Conservation (phyloP, 2,113 vertebrate species). For the Cyanoramphus novaezelandiae region DNA sequence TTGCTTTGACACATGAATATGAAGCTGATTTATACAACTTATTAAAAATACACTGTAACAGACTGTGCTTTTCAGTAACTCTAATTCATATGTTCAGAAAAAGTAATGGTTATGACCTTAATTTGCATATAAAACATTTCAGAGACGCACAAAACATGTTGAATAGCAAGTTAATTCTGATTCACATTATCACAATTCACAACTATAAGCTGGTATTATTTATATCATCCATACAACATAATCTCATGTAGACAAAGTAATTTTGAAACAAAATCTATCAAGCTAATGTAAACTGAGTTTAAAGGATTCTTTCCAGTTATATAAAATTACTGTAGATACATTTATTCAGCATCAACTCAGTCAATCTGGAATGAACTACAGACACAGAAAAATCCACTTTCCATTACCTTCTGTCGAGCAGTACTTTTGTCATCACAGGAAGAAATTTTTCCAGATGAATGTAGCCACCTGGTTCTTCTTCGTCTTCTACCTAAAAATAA, state of each 20-base stretch:
- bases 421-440: constrained; percentile 85
- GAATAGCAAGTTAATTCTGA: constrained; percentile 8
- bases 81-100: not conserved
- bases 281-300: not conserved
- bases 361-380: not conserved
- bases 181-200: not conserved
- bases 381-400: constrained; percentile 1
- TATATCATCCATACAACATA: not conserved
- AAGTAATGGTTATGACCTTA: not conserved
- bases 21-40: not conserved
- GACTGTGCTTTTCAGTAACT: not conserved
- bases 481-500: constrained; percentile 82
- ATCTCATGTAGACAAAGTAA: not conserved
- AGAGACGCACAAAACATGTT: not conserved
- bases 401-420: constrained; percentile 83
- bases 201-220: not conserved
- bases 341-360: not conserved
- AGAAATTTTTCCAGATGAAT: constrained; percentile 88
- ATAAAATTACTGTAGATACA: not conserved
- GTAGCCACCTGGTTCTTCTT: constrained; percentile 84
- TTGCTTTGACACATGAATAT: not conserved
- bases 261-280: constrained; percentile 1
- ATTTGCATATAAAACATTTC: constrained; percentile 4
- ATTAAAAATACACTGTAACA: not conserved
- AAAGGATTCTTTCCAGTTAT: not conserved